Evolutionary conservation across 1,140 invertebrate genomes (phyloP).

Genomic region (Drosophila ficusphila): DNA sequence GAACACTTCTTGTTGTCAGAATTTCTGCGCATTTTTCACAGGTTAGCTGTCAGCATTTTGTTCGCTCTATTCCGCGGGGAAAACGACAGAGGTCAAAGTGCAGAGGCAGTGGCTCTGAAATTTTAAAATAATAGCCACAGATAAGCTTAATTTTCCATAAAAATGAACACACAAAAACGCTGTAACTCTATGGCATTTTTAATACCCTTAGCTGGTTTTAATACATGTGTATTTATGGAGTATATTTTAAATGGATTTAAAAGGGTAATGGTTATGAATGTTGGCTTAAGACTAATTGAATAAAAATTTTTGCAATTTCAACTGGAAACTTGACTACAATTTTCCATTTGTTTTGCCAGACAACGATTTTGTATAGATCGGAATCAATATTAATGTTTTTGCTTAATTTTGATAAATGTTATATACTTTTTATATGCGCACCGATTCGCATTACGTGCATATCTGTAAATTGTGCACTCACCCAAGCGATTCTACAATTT

Average conservation of each 20-base stretch:
- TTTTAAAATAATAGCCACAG: conserved; percentile 20
- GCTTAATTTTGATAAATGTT: conserved; percentile 1
- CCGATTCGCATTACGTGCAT: conserved; percentile 26
- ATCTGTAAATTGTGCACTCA: conserved; percentile 24
- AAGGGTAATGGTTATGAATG: background rate
- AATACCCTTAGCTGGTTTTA: too few species aligned
- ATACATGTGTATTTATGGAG: background rate
- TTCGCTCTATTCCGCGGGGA: conserved; percentile 24
- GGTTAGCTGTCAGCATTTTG: conserved; percentile 39
- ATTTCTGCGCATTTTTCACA: conserved; percentile 51
- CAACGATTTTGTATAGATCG: background rate
- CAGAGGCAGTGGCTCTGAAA: conserved; percentile 10
- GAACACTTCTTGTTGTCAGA: conserved; percentile 59
- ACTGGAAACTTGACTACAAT: too few species aligned
- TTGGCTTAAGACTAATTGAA: too few species aligned
- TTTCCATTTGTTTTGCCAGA: background rate
- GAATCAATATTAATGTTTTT: background rate
- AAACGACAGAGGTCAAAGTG: conserved; percentile 31
- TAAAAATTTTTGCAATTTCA: background rate
- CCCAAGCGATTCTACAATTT: conserved; percentile 28
- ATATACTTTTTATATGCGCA: background rate
- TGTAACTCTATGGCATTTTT: background rate
- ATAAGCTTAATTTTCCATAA: conserved; percentile 28
- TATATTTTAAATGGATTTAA: background rate
- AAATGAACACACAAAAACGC: background rate